These are phyloP conservation scores for Pterocles burchelli DNA, from an alignment of 2,113 vertebrate genomes.

Conservation along the genomic window DNA sequence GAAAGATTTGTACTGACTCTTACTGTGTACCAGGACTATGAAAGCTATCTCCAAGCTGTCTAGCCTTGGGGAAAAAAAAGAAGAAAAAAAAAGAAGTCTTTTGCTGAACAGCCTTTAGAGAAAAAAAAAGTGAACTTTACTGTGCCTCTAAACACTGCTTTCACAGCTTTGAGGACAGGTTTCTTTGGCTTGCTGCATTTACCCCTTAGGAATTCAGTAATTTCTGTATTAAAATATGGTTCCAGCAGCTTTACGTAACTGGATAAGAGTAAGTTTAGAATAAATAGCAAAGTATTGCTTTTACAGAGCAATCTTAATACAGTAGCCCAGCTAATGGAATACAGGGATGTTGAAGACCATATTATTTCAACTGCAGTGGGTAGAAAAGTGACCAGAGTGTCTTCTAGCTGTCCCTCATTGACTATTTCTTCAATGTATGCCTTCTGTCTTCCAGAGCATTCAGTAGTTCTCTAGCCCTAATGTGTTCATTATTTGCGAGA, in stretches of 20 bases:
- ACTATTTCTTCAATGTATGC: neutral
- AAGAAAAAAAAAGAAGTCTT: neutral
- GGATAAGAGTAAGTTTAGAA: neutral
- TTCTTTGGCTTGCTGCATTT: neutral
- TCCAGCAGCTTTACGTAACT: neutral
- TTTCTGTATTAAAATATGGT: neutral
- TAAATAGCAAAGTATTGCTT: neutral
- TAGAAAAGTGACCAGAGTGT: neutral
- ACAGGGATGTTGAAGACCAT: neutral
- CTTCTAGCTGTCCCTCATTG: neutral
- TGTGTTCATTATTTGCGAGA: neutral
- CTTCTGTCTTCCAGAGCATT: neutral
- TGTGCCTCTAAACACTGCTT: neutral
- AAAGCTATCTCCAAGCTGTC: neutral
- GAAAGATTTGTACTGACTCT: neutral
- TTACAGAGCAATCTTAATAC: neutral
- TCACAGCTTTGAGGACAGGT: neutral
- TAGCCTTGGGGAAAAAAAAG: neutral
- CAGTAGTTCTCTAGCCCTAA: neutral
- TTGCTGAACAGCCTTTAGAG: neutral
- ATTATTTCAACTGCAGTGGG: neutral
- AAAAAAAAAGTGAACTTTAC: neutral
- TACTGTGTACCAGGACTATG: neutral
- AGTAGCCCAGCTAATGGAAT: neutral
- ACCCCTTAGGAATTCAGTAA: neutral